Percentiles rank a stretch among this genome's conserved stretches.
These are phyloP conservation scores for Eriosoma lanigerum DNA, from an alignment of 1,140 invertebrate genomes.

Conservation along the genomic window DNA sequence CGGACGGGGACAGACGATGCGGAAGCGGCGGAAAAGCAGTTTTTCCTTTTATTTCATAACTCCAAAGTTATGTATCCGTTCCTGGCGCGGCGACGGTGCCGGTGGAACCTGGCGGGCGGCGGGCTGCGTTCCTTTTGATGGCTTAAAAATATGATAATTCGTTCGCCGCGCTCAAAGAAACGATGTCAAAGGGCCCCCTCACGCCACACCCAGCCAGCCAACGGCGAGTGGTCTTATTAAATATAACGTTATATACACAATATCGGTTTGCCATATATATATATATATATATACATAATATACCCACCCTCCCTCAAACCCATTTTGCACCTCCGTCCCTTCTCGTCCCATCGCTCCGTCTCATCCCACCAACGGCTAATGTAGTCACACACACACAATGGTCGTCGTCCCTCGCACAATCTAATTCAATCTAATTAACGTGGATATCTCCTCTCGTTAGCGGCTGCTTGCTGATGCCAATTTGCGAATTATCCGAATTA, in stretches of 20 bases:
- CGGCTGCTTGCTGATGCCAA: conserved; percentile 30
- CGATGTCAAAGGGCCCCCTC: conserved; percentile 47
- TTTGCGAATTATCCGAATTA: conserved; percentile 43
- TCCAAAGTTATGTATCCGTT: conserved; percentile 43
- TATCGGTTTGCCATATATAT: conserved; percentile 21
- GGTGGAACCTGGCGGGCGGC: background rate
- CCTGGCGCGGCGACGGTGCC: background rate
- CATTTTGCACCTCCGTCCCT: conserved; percentile 18
- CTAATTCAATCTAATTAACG: conserved; percentile 42
- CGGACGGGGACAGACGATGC: background rate
- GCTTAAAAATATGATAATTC: conserved; percentile 52
- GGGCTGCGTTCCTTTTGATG: conserved; percentile 45
- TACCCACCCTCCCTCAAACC: background rate
- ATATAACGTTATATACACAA: conserved; percentile 36
- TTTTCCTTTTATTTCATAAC: conserved; percentile 52
- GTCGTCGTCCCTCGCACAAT: conserved; percentile 9
- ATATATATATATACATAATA: conserved; percentile 10
- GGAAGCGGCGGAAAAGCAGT: conserved; percentile 43
- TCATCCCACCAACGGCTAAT: background rate
- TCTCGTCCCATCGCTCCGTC: background rate
- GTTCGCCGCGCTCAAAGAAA: conserved; percentile 50
- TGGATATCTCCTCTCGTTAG: conserved; percentile 42
- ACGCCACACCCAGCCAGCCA: background rate
- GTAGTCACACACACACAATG: background rate
- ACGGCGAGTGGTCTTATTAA: conserved; percentile 29